Evolutionary conservation across 2,888 invertebrate genomes (phyloP), one percentile per base, ranked within the genome.

Genomic region (Allophyes oxyacanthae): DNA sequence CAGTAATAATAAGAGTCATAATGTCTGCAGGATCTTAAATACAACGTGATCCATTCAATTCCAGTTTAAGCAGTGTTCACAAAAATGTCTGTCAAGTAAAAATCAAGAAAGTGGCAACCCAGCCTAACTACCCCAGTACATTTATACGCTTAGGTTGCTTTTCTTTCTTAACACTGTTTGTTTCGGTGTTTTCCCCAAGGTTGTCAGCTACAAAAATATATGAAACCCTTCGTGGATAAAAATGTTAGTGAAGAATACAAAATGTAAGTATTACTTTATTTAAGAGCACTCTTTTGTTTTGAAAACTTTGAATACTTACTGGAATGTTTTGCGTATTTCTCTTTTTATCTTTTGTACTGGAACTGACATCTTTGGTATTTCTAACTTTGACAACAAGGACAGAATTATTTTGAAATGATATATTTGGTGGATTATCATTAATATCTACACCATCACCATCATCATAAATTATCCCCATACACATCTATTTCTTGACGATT

Each of bases 151-250:
- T 71, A 69, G 57, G 41, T 64, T 67, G 68, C 67, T 63, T 65
- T 59, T 69, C 68, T 73, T 58, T 69, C 55, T 53, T 70, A 45
- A 68, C 66, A 64, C 56, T 48, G 51, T 67, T 65, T 73, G 66
- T 64, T 68, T 72, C 50, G 49, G 14, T 43, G 60, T 70, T 64
- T 67, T 68, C 75, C 72, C 78, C 43, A 60, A 64, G 78, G 72
- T 65, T 75, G 68, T 58, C 67, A 66, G 62, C 40, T 52, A 58
- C 26, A 40, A 60, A 66, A 75, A 75, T 73, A 61, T 63, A 56
- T 52, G 46, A 59, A 60, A 59, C 58, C 55, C 46, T 62, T 51
- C 40, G 33, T 44, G 28, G 28, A 28, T 28, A 28, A 6, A 28
- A 28, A 28, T 28, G 28, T 28, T 28, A 28, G 28, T 8, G 38